Evolutionary conservation across 2,888 invertebrate genomes (phyloP).

Genomic region (Nymphalis polychloros): DNA sequence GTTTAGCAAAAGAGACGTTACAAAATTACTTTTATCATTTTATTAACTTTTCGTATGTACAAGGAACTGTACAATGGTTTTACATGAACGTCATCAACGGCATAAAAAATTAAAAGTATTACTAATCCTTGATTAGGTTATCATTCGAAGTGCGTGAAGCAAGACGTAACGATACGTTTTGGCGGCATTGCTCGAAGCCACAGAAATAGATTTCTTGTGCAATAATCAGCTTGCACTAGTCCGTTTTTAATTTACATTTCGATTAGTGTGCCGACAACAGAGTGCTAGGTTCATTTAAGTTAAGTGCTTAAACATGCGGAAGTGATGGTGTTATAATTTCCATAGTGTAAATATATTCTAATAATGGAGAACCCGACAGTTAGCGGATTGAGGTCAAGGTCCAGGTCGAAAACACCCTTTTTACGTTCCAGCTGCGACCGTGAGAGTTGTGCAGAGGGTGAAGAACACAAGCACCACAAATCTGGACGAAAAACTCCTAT

Average conservation of each 20-base stretch:
- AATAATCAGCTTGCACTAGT: conserved; percentile 57
- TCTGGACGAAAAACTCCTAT: conserved; percentile 76
- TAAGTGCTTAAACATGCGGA: conserved; percentile 48
- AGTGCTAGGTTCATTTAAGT: conserved; percentile 3
- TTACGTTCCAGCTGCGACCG: conserved; percentile 81
- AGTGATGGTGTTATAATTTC: conserved; percentile 27
- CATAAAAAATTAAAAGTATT: conserved; percentile 12
- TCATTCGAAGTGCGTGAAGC: conserved; percentile 40
- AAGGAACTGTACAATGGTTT: conserved; percentile 43
- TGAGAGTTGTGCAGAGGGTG: conserved; percentile 78
- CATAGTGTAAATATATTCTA: conserved; percentile 16
- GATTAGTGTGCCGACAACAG: conserved; percentile 33
- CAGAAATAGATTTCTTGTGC: conserved; percentile 80
- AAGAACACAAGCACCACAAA: conserved; percentile 77
- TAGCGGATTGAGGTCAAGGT: conserved; percentile 84
- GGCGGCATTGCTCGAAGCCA: conserved; percentile 76
- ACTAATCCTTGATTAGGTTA: conserved; percentile 26
- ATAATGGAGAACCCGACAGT: conserved; percentile 71
- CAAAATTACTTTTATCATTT: conserved; percentile 61
- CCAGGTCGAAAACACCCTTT: conserved; percentile 87
- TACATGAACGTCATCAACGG: conserved; percentile 31
- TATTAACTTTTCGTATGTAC: conserved; percentile 11
- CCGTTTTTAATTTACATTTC: conserved; percentile 53
- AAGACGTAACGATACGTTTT: conserved; percentile 69
- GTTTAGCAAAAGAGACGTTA: conserved; percentile 65